Conservation (phyloP, 2,888 invertebrate genomes). For the Pachydiplax longipennis region DNA sequence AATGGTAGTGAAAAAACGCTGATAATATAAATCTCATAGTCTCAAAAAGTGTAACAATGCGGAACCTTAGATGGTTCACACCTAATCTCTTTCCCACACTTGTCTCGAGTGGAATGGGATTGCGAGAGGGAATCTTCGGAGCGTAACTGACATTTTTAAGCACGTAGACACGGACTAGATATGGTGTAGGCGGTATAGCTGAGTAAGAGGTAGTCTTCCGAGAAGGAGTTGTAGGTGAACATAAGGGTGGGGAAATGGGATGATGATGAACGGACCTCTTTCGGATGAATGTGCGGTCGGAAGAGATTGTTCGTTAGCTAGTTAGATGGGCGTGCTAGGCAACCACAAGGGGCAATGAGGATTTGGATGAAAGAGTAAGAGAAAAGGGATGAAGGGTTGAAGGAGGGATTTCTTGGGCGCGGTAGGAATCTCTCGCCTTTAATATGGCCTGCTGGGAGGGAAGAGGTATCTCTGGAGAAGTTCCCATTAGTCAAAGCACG, state of each 20-base stretch:
- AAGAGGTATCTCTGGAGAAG: neutral
- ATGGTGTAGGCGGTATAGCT: neutral
- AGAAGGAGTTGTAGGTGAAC: neutral
- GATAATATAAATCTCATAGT: too few relatives aligned
- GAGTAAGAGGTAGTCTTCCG: neutral
- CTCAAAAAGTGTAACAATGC: too few relatives aligned
- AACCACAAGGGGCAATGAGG: conserved; percentile 5
- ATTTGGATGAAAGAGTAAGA: neutral
- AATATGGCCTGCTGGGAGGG: neutral
- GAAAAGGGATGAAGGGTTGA: neutral
- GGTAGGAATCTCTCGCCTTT: neutral
- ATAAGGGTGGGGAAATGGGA: neutral
- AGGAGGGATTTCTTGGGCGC: neutral
- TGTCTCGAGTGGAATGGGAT: neutral
- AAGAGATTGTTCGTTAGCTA: conserved; percentile 34
- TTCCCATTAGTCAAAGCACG: neutral
- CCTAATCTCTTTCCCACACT: too few relatives aligned
- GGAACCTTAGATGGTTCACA: too few relatives aligned
- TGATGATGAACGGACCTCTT: neutral
- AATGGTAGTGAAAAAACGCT: too few relatives aligned
- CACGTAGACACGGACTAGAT: neutral
- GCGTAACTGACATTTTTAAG: neutral
- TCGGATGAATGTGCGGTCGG: conserved; percentile 26
- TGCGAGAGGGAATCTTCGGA: neutral
- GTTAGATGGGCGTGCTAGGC: neutral